Conservation (phyloP, 2,888 invertebrate genomes). For the Gisinianus flammeolus region DNA sequence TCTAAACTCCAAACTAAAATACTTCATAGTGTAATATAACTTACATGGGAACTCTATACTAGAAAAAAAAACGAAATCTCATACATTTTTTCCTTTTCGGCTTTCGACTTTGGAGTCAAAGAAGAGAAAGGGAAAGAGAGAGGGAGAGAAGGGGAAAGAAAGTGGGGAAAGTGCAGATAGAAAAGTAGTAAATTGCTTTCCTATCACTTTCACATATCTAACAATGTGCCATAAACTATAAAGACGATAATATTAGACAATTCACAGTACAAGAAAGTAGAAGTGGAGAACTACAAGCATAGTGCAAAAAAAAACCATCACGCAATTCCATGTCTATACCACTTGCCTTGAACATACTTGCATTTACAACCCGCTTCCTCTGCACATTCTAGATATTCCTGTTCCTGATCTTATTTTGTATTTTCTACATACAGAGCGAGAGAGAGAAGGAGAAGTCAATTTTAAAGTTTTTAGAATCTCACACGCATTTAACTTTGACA, state of each 20-base stretch:
- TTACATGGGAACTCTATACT: not conserved
- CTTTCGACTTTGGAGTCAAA: too few relatives aligned
- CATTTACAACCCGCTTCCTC: not conserved
- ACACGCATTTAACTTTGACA: not conserved
- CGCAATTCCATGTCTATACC: too few relatives aligned
- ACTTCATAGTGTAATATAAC: constrained; percentile 4
- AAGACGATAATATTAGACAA: not conserved
- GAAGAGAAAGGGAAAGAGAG: not conserved
- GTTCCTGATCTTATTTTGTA: not conserved
- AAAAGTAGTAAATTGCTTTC: constrained; percentile 19
- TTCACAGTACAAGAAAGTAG: not conserved
- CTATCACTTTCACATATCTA: constrained; percentile 17
- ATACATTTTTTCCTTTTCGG: not conserved
- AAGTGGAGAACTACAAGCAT: too few relatives aligned
- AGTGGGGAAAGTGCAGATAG: not conserved
- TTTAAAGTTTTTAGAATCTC: not conserved
- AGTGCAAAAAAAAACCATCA: too few relatives aligned
- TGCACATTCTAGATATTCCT: not conserved
- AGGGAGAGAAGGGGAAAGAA: not conserved
- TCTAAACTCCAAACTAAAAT: constrained; percentile 6
- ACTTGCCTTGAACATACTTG: too few relatives aligned
- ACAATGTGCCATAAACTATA: not conserved
- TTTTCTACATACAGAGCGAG: not conserved
- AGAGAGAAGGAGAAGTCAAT: not conserved
- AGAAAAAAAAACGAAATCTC: not conserved